These are phyloP conservation scores for Scophthalmus maximus DNA, from an alignment of 2,113 vertebrate genomes.

Conservation along the genomic window DNA sequence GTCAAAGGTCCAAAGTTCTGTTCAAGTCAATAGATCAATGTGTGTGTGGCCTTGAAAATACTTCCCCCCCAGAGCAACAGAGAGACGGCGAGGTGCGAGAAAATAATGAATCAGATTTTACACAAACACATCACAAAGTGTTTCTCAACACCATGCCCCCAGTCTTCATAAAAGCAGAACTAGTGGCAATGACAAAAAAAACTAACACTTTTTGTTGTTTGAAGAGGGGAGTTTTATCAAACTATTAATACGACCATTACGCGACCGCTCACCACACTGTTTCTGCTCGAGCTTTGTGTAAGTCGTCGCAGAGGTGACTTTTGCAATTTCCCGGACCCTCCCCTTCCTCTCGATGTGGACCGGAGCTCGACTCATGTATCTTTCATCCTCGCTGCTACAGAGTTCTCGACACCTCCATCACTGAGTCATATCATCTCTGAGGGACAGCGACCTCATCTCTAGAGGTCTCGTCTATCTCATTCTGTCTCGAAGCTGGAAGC, in stretches of 20 bases:
- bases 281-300: constrained; percentile 6
- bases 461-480: constrained; percentile 12
- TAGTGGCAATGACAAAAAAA: not conserved
- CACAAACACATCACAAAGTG: not conserved
- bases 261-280: not conserved
- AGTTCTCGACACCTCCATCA: constrained; percentile 39
- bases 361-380: constrained; percentile 55
- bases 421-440: constrained; percentile 20
- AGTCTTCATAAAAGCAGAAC: not conserved
- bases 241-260: too few species aligned
- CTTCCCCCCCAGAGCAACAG: constrained; percentile 5
- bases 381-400: constrained; percentile 60
- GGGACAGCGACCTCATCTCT: constrained; percentile 29
- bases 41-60: constrained; percentile 13
- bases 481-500: not conserved
- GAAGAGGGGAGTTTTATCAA: not conserved
- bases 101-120: not conserved
- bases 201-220: not conserved
- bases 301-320: constrained; percentile 25
- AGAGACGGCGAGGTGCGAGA: not conserved
- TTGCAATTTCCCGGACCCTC: constrained; percentile 25
- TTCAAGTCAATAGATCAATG: constrained; percentile 2
- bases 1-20: not conserved
- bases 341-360: constrained; percentile 22
- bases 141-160: not conserved